Evolutionary conservation across 2,888 invertebrate species (phyloP), one percentile per base, ranked within the genome.

Genomic region (Elgonia sp.): DNA sequence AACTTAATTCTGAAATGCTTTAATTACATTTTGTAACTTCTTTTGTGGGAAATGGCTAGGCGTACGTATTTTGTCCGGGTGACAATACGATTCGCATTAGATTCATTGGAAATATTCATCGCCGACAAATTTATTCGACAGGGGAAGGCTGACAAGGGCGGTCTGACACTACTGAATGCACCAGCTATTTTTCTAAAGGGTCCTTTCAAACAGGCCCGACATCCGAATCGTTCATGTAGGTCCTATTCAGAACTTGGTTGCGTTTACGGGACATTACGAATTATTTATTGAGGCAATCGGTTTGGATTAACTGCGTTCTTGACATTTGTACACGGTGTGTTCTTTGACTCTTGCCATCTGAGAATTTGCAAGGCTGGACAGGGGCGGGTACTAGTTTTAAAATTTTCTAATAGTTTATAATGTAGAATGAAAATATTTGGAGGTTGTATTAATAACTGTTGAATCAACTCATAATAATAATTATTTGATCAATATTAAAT

Each of bases 141-240:
- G 42, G 69, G 88, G 89, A 88, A 89, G 69, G 89, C 84, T 84
- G 89, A 89, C 79, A 81, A 89, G 92, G 92, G 91, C 91, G 92
- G 91, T 91, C n/a, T 82, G 40, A 72, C 29, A 60, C 42, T 42
- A 89, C 90, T 91, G 90, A 93, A 92, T 91, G 90, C 90, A 82
- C 62, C 76, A 77, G 86, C 62, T 81, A 67, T 29, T 90, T 91
- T 92, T 92, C 90, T 89, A 69, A 87, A 90, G 91, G 93, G 91
- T 88, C 89, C 40, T 20, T 70, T 77, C 53, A 18, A 77, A 75
- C 18, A 46, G 69, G 62, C 88, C 63, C 88, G 92, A 92, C 92
- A 92, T 91, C 90, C 92, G 92, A 91, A 93, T 93, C 92, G 91
- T 90, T 81, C 89, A 90, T 91, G 89, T 91, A 91, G 91, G 91